Evolutionary conservation across 2,888 invertebrate genomes (phyloP).

Genomic region (Penaeus monodon): DNA sequence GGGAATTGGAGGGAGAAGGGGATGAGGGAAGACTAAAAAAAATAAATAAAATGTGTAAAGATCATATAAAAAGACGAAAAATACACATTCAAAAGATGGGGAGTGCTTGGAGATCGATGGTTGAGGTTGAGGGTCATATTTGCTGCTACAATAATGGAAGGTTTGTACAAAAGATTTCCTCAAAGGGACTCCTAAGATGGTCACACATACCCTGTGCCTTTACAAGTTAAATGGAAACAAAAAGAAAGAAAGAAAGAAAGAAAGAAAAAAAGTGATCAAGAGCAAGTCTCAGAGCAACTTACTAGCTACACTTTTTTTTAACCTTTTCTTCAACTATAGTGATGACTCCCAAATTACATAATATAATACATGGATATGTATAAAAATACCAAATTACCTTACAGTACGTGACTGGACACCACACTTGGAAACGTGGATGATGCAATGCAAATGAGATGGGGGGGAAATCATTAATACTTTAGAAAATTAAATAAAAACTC

Average conservation of each 20-base stretch:
- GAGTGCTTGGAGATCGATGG: not conserved
- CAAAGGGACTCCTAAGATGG: too few relatives aligned
- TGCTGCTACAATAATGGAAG: not conserved
- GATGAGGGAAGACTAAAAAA: constrained; percentile 8
- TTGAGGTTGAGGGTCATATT: not conserved
- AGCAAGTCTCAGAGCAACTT: too few relatives aligned
- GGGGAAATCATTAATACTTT: too few relatives aligned
- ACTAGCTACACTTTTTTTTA: not conserved
- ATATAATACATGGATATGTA: not conserved
- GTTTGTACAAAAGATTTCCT: too few relatives aligned
- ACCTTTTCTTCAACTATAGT: not conserved
- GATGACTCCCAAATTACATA: not conserved
- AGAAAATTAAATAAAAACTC: too few relatives aligned
- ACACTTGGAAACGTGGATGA: not conserved
- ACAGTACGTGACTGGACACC: not conserved
- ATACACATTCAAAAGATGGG: not conserved
- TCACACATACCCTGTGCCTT: too few relatives aligned
- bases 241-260: too few relatives aligned
- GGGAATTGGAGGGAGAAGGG: not conserved
- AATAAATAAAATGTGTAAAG: not conserved
- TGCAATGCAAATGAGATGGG: not conserved
- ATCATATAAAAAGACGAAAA: not conserved
- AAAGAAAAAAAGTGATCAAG: too few relatives aligned
- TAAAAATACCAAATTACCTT: constrained; percentile 13
- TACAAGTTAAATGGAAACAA: too few relatives aligned